Evolutionary conservation across 2,888 invertebrate genomes (phyloP), one percentile per base, ranked within the genome.

Genomic region (Parnassius glacialis): DNA sequence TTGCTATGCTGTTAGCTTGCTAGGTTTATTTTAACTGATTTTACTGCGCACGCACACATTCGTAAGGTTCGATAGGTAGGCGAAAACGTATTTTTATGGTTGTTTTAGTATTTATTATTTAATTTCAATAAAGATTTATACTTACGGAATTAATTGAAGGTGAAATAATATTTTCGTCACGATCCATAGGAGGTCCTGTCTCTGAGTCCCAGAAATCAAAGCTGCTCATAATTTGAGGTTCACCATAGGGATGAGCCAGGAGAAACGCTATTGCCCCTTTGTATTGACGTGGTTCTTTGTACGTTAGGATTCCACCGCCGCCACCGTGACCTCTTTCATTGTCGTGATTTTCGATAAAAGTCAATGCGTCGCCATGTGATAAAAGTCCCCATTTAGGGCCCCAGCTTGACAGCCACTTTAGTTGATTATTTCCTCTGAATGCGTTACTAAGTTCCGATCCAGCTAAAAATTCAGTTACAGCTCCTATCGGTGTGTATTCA

Each of bases 311-410:
- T 13, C 82, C 85, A 3, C 92, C 92, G 1, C 90, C 92, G 5
- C 90, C 92, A 0, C 92, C 93, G 62, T 93, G 93, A 5, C 94
- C 94, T 74, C 96, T 92, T 69, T 96, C 96, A 70, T 95, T 96
- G 79, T 97, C 97, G 75, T 97, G 97, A 82, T 97, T 97, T 74
- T 96, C 96, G 34, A 96, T 92, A 75, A 96, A 96, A 1, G 94
- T 94, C 0, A 96, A 73, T 0, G 95, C 92, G 64, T 93, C 85
- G 51, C 71, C 73, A 53, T 82, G 79, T 0, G 91, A 85, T 2
- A 94, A 68, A 25, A 95, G 87, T 11, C 92, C 93, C 96, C 96
- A 96, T 9, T 77, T 85, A 0, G 92, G 82, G 45, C 95, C 95
- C 90, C 94, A 95, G 64, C 76, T 92, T 0, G 70, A 68, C 2